Percentiles rank a stretch among this genome's conserved stretches.
These are phyloP conservation scores for Pithys albifrons DNA, from an alignment of 2,113 vertebrate genomes.

Conservation along the genomic window DNA sequence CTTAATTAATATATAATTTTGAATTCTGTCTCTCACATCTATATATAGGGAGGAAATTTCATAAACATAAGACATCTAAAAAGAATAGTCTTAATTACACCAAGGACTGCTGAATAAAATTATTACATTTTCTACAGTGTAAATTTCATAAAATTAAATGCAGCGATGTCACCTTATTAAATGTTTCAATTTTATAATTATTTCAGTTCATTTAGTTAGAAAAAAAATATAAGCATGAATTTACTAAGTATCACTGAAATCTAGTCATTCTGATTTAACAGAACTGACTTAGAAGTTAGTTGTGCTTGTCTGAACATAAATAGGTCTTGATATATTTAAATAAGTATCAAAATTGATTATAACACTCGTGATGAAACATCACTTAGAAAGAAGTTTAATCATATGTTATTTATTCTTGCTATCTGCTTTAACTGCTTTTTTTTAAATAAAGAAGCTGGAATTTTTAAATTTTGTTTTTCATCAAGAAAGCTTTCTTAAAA, in stretches of 20 bases:
- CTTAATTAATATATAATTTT: constrained; percentile 70
- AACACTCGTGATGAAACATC: constrained; percentile 67
- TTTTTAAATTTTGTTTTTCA: constrained; percentile 22
- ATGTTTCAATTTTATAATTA: constrained; percentile 83
- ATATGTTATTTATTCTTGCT: constrained; percentile 62
- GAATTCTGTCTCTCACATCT: constrained; percentile 64
- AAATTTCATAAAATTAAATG: constrained; percentile 83
- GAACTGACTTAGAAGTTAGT: constrained; percentile 72
- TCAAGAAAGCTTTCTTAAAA: constrained; percentile 1
- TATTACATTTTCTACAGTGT: constrained; percentile 78
- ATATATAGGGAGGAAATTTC: constrained; percentile 64
- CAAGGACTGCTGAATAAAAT: constrained; percentile 75
- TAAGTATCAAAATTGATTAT: constrained; percentile 76
- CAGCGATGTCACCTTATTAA: constrained; percentile 77
- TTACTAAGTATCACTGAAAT: constrained; percentile 76
- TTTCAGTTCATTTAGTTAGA: constrained; percentile 81
- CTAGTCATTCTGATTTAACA: constrained; percentile 69
- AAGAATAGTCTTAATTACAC: constrained; percentile 80
- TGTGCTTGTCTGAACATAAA: constrained; percentile 83
- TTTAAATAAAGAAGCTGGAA: background rate
- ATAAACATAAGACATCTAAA: constrained; percentile 71
- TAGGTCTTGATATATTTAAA: constrained; percentile 80
- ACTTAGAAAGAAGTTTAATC: constrained; percentile 62
- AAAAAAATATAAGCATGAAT: constrained; percentile 79
- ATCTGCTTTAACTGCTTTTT: constrained; percentile 17